These are phyloP conservation scores for Acromyrmex charruanus DNA, from an alignment of 1,140 invertebrate species.

Conservation along the genomic window DNA sequence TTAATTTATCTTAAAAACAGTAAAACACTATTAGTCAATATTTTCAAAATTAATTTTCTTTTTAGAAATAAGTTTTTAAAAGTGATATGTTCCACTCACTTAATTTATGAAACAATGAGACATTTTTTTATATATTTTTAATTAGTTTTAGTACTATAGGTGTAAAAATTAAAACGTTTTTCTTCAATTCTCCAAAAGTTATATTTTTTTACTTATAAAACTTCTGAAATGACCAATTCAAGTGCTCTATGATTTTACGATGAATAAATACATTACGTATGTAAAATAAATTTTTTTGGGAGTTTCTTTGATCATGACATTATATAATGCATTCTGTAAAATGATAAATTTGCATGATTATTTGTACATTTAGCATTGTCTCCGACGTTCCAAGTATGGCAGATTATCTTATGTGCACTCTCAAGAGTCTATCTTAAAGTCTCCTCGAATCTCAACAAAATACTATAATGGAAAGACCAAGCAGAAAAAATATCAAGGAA, in stretches of 20 bases:
- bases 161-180: no score
- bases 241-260: not conserved
- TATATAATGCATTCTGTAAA: constrained; percentile 30
- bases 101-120: no score
- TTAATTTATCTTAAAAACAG: no score
- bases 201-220: no score
- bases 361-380: constrained; percentile 1
- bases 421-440: constrained; percentile 63
- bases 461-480: not conserved
- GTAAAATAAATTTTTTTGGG: constrained; percentile 2
- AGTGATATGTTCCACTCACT: no score
- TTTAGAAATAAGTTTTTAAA: no score
- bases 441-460: constrained; percentile 21
- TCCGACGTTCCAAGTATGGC: constrained; percentile 27
- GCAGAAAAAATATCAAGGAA: constrained; percentile 11
- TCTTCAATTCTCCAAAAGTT: no score
- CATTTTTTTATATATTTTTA: no score
- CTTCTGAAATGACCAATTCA: no score
- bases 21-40: no score
- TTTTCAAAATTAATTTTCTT: no score
- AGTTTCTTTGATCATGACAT: constrained; percentile 11
- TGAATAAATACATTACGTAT: not conserved
- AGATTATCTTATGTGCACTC: constrained; percentile 21
- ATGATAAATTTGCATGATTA: constrained; percentile 48
- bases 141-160: no score